A percentile compares a stretch with the other conserved stretches of the same genome.
These are phyloP conservation scores for Aplysina aerophoba DNA, from an alignment of 37 sponge, comb jelly and placozoan species.

Conservation along the genomic window DNA sequence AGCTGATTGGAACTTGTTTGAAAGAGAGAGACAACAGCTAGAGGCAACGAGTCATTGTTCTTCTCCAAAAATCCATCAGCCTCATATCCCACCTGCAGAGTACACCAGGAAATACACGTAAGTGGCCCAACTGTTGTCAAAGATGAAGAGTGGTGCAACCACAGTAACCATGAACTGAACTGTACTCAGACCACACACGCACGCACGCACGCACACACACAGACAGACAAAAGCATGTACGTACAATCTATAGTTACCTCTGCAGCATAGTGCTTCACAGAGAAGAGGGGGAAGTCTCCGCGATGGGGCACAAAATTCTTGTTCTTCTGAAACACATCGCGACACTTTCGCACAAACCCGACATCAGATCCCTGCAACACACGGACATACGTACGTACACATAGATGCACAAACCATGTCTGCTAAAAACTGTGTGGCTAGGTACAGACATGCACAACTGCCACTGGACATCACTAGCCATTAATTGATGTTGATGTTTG, in stretches of 20 bases:
- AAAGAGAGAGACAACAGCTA: constrained; percentile 50
- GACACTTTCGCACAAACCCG: constrained; percentile 61
- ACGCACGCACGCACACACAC: not conserved
- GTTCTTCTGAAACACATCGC: constrained; percentile 51
- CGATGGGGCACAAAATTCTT: constrained; percentile 53
- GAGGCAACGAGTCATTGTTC: constrained; percentile 80
- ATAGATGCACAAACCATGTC: too few relatives aligned
- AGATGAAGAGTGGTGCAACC: too few relatives aligned
- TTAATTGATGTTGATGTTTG: too few relatives aligned
- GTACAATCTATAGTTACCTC: constrained; percentile 55
- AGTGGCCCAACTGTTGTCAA: too few relatives aligned
- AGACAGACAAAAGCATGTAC: not conserved
- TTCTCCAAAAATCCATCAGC: constrained; percentile 71
- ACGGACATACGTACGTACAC: too few relatives aligned
- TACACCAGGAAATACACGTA: not conserved
- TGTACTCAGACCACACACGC: not conserved
- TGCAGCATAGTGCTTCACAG: constrained; percentile 81
- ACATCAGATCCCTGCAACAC: constrained; percentile 59
- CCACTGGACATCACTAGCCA: too few relatives aligned
- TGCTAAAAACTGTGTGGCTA: too few relatives aligned
- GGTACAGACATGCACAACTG: too few relatives aligned
- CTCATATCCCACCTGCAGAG: constrained; percentile 57
- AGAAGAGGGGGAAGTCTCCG: constrained; percentile 60
- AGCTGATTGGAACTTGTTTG: constrained; percentile 35
- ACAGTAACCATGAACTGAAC: too few relatives aligned